Conservation (phyloP, 2,797 vertebrate species). For the Periparus ater region DNA sequence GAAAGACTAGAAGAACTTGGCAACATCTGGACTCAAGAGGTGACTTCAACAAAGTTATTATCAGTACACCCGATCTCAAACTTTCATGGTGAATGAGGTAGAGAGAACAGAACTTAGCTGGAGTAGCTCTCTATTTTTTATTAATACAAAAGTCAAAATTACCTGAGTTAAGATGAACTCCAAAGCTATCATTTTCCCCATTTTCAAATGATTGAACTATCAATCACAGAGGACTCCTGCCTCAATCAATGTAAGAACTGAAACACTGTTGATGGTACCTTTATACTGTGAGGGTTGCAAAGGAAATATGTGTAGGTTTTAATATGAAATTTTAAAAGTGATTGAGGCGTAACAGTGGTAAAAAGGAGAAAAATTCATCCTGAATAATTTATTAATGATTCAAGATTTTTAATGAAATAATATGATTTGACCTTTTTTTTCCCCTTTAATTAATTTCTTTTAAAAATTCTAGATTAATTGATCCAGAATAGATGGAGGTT, state of each 20-base stretch:
- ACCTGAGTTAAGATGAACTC: background rate
- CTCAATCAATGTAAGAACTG: background rate
- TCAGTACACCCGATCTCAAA: background rate
- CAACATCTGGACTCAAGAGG: background rate
- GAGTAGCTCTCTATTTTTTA: background rate
- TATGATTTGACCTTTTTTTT: background rate
- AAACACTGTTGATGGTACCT: background rate
- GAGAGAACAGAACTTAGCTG: background rate
- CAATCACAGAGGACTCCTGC: background rate
- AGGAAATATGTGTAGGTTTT: background rate
- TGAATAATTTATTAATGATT: background rate
- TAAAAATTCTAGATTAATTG: background rate
- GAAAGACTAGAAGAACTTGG: background rate
- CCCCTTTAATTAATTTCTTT: background rate
- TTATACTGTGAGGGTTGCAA: background rate
- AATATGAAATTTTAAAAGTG: background rate
- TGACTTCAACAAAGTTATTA: background rate
- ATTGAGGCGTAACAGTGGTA: background rate
- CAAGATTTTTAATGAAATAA: background rate
- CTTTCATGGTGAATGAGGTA: background rate
- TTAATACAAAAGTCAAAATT: background rate
- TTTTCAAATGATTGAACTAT: background rate
- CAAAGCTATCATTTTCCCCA: background rate
- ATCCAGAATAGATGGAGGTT: background rate
- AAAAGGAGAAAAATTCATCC: background rate